Percentiles rank a stretch among this genome's conserved stretches.
phyloP scores from a whole-genome alignment of 2,113 vertebrate species.

The Pomatostomus ruficeps region DNA sequence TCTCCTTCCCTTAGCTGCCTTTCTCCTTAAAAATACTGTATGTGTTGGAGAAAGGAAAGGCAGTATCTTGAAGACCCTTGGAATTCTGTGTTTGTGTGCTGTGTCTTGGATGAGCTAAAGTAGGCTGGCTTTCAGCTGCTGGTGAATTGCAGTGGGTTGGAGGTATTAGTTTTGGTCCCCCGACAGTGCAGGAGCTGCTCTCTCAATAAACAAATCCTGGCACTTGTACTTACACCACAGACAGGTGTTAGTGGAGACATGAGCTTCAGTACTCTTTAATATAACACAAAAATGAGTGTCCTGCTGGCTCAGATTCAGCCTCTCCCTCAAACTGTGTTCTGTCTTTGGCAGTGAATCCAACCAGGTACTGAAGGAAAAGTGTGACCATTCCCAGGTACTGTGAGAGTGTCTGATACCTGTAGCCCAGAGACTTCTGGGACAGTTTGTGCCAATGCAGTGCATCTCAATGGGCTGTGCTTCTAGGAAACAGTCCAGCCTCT shows the following conservation, averaged over 20 bases:
- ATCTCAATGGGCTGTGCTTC: not conserved
- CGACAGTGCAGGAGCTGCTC: not conserved
- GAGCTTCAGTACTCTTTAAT: not conserved
- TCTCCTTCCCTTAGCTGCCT: not conserved
- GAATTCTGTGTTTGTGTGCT: not conserved
- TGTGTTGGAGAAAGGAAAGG: not conserved
- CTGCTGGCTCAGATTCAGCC: not conserved
- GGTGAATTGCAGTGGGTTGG: not conserved
- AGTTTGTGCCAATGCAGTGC: not conserved
- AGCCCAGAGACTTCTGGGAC: not conserved
- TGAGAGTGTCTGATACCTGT: no score
- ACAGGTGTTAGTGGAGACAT: not conserved
- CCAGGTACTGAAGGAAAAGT: not conserved
- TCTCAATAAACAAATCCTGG: not conserved
- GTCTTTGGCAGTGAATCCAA: not conserved
- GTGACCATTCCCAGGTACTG: not conserved
- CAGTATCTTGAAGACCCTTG: not conserved
- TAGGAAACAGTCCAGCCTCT: not conserved
- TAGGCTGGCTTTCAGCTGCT: not conserved
- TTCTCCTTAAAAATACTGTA: not conserved
- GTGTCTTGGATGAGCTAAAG: not conserved
- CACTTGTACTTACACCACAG: no score
- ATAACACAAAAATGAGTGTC: not conserved
- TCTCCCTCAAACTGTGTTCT: not conserved
- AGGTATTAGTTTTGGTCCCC: not conserved